Conservation (phyloP, 2,797 vertebrate genomes). For the Poeciliopsis presidionis region DNA sequence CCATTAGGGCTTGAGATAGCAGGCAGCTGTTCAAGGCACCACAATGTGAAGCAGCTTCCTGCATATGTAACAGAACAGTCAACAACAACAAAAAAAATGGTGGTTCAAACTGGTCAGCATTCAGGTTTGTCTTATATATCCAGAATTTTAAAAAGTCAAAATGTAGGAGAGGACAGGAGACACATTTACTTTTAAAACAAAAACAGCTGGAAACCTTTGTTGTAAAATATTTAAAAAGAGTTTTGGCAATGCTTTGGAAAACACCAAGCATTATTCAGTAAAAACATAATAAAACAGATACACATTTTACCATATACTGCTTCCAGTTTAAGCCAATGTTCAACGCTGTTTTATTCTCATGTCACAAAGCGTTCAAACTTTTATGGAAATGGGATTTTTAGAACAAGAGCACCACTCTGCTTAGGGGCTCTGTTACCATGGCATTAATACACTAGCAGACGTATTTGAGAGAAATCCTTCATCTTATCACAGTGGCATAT, state of each 20-base stretch:
- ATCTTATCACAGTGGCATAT: conserved; percentile 2
- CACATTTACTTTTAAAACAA: neutral
- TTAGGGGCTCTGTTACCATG: conserved; percentile 33
- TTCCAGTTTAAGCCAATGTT: neutral
- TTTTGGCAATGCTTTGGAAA: neutral
- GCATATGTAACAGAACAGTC: neutral
- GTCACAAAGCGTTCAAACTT: neutral
- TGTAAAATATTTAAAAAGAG: neutral
- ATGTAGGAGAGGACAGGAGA: neutral
- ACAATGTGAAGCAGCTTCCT: neutral
- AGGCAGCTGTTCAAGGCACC: neutral
- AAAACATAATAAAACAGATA: neutral
- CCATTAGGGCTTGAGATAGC: neutral
- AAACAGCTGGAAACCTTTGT: neutral
- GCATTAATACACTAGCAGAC: conserved; percentile 10
- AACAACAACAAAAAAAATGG: no score
- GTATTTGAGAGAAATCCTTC: neutral
- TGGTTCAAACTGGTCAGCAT: neutral
- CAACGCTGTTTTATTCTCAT: neutral
- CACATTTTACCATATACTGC: neutral
- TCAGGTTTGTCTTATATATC: neutral
- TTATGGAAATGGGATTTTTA: neutral
- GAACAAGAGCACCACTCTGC: neutral
- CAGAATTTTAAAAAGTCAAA: neutral
- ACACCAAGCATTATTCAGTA: neutral